Evolutionary conservation across 2,797 vertebrate genomes (phyloP).

Genomic region (Bufotes viridis): DNA sequence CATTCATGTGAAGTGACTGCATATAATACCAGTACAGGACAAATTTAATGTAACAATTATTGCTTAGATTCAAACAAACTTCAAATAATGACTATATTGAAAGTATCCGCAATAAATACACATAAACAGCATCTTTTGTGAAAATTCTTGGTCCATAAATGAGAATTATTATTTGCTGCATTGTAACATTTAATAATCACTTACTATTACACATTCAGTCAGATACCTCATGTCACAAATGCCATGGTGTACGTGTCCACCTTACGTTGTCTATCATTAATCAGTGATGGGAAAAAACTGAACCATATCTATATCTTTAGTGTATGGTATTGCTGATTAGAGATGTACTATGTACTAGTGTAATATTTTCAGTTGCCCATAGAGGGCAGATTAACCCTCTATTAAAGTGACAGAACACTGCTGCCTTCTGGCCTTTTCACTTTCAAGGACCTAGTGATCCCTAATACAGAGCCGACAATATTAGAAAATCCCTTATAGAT

Average conservation of each 20-base stretch:
- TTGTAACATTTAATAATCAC: too few species aligned
- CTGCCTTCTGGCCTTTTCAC: neutral
- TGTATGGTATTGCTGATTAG: neutral
- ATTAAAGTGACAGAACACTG: neutral
- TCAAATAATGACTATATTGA: too few species aligned
- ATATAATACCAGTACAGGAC: neutral
- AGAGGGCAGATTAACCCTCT: conserved; percentile 39
- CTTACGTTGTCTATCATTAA: neutral
- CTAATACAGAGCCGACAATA: neutral
- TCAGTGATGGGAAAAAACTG: neutral
- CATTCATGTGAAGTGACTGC: neutral
- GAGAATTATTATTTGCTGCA: too few species aligned
- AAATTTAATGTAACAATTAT: neutral
- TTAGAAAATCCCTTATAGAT: neutral
- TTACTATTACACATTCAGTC: too few species aligned
- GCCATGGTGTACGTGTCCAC: too few species aligned
- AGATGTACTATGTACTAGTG: neutral
- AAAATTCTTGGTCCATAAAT: too few species aligned
- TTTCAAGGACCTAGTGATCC: neutral
- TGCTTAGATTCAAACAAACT: too few species aligned
- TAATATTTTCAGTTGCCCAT: neutral
- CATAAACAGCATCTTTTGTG: too few species aligned
- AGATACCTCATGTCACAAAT: too few species aligned
- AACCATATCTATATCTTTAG: neutral
- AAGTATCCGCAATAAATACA: too few species aligned